Evolutionary conservation across 1,140 invertebrate genomes (phyloP), one percentile per base, ranked within the genome.

Genomic region (Drosophila murphyi): DNA sequence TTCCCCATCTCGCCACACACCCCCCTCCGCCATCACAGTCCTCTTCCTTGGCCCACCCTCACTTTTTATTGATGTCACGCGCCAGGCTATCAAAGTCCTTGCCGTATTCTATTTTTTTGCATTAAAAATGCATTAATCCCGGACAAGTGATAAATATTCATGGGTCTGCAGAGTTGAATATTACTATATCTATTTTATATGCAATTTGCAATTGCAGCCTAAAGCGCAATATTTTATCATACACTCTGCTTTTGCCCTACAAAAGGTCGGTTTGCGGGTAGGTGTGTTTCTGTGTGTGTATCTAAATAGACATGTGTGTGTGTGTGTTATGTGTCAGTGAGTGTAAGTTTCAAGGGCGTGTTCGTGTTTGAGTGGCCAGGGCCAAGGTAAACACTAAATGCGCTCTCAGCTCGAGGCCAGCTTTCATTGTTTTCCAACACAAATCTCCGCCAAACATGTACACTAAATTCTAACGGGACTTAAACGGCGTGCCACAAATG

Each of bases 101-200:
- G 39, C 50, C 62, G 28, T 59, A 72, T 70, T 43, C 28, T 37
- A n/a, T 31, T 48, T 37, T 80, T 86, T 82, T 76, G 76, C 83
- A 87, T 88, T 88, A 82, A 88, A 82, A 82, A 76, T 82, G 76
- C 82, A 88, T 87, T 88, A 88, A 82, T 82, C 79, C 68, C 51
- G 79, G 76, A 73, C 82, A 77, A 64, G 83, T 79, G 83, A 88
- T 87, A 88, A 88, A 88, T 87, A 82, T 87, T 88, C 83, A 88
- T 86, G 20, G 75, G 64, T 35, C 55, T 5, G 6, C 41, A 43
- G 37, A 45, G 48, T 10, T 54, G 35, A 51, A 5, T 51, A 47
- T 67, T 20, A 20, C 20, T 20, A 20, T 20, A 20, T 20, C 20
- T 20, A 20, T 20, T 20, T 20, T 20, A 20, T 73, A 78, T 86